Evolutionary conservation across 2,888 invertebrate species (phyloP).

Genomic region (Tubiluchus corallicola): DNA sequence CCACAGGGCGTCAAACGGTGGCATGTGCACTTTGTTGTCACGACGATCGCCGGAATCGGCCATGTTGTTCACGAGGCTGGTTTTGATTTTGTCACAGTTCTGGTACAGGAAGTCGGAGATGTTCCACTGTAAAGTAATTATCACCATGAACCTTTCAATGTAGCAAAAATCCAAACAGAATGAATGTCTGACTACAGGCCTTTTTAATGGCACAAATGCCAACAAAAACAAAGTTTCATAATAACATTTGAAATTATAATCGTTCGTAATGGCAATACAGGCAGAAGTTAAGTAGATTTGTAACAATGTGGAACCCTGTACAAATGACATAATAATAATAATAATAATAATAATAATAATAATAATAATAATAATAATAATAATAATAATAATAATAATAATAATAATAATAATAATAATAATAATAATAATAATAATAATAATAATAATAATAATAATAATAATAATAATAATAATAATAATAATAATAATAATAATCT

Average conservation of each 20-base stretch:
- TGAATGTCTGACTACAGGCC: no score
- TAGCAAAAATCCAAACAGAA: neutral
- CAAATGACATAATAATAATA: no score
- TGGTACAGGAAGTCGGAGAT: conserved; percentile 93
- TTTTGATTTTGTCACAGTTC: conserved; percentile 47
- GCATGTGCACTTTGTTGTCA: conserved; percentile 47
- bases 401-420: conserved; percentile 5
- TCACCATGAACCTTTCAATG: neutral
- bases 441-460: no score
- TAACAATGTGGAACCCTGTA: no score
- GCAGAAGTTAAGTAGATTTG: no score
- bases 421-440: conserved; percentile 6
- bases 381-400: conserved; percentile 7
- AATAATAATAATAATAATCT: no score
- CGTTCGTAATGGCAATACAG: no score
- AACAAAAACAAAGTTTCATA: no score
- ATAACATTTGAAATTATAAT: no score
- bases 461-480: conserved; percentile 7
- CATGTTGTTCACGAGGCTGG: conserved; percentile 18
- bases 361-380: no score
- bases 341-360: no score
- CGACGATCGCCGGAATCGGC: conserved; percentile 11
- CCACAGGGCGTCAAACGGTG: conserved; percentile 81
- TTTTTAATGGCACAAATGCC: neutral
- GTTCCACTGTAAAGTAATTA: conserved; percentile 62